Evolutionary conservation across 2,888 invertebrate genomes (phyloP), one percentile per base, ranked within the genome.

Genomic region (Halictus quadricinctus): DNA sequence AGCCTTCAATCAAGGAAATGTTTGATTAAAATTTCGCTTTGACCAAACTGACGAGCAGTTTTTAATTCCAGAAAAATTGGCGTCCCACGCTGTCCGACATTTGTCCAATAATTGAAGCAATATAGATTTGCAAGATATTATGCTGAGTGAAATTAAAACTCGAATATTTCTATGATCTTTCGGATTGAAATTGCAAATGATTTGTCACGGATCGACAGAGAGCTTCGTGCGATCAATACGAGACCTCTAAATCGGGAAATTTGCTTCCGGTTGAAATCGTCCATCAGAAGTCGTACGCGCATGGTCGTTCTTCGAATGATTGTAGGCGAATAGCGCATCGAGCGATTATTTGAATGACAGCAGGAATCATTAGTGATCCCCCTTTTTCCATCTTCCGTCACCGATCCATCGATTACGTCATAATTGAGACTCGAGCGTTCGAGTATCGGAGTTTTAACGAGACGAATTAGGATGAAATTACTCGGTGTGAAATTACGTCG

Each of bases 211-310:
- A 82, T 75, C 54, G 82, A 83, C 70, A 36, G 8, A 36, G 8
- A 43, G n/a, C 66, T 36, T 2, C 15, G 43, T 2, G 18, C 58
- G 76, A 83, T 69, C 73, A 5, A 73, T 58, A 66, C 25, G 18
- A 54, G n/a, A n/a, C n/a, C 50, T 73, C 8, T 2, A 5, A 41
- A 79, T 77, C 72, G 54, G 4, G 43, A 74, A 66, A 80, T 75
- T 85, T 77, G 73, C 36, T 70, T 8, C 64, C 5, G 54, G 46
- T 79, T 85, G 70, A 64, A 76, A 64, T 77, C 76, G 60, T 64
- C 21, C 70, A 58, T 74, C 76, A 29, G 60, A 77, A 74, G 76
- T 80, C 76, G 54, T 29, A 58, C 41, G 76, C 69, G n/a, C 50
- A 12, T 54, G 36, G 21, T 64, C n/a, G n/a, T 72, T 58, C n/a